A percentile compares a stretch with the other conserved stretches of the same genome.
Conservation (phyloP, 2,113 vertebrate genomes). For the Echinops telfairi region DNA sequence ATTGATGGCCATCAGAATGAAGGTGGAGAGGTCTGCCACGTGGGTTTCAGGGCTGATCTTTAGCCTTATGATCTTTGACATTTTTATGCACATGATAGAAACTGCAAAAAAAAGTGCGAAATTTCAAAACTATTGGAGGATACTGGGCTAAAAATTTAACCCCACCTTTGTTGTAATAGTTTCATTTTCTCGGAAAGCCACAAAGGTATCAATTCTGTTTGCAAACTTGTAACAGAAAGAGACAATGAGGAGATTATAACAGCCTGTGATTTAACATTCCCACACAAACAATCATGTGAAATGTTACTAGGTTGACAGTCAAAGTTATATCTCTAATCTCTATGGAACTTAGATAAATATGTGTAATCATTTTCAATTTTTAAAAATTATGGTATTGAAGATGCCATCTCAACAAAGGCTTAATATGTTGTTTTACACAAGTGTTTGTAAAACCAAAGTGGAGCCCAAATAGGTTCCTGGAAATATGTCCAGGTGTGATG, state of each 20-base stretch:
- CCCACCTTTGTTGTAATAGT: background rate
- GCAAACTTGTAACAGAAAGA: background rate
- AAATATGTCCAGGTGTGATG: too few relatives aligned
- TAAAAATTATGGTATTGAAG: too few relatives aligned
- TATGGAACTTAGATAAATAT: background rate
- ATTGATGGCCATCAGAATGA: too few relatives aligned
- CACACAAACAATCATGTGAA: rapidly evolving
- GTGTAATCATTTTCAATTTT: too few relatives aligned
- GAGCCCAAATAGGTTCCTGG: too few relatives aligned
- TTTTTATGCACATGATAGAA: background rate
- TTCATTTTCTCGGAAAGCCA: background rate
- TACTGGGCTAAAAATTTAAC: background rate
- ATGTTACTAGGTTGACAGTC: background rate
- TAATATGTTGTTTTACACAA: too few relatives aligned
- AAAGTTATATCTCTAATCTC: background rate
- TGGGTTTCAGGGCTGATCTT: background rate
- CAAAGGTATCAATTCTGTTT: background rate
- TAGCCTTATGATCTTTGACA: background rate
- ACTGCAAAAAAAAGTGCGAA: background rate
- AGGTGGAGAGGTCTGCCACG: rapidly evolving
- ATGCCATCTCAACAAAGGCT: too few relatives aligned
- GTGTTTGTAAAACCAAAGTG: too few relatives aligned
- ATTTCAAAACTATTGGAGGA: background rate
- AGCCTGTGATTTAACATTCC: too few relatives aligned
- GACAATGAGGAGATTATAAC: background rate